Evolutionary conservation across 2,113 vertebrate species (phyloP).

Genomic region (Pavo muticus): DNA sequence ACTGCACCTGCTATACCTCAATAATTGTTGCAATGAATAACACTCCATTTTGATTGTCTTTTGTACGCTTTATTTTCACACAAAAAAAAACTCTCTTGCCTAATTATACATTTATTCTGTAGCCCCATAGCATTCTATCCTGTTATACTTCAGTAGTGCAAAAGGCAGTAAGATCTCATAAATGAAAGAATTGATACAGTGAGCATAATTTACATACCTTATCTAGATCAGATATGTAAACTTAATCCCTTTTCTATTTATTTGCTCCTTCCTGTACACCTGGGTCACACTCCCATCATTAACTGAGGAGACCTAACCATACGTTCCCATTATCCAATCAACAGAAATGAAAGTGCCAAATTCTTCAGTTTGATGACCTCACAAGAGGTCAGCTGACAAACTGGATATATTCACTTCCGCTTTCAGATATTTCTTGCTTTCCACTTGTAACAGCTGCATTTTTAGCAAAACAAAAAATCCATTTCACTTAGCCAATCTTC

Average conservation of each 20-base stretch:
- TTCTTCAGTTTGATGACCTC: conserved; percentile 13
- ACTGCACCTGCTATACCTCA: not conserved
- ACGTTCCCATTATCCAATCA: not conserved
- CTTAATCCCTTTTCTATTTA: not conserved
- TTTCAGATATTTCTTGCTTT: conserved; percentile 5
- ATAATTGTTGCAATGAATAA: not conserved
- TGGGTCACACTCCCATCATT: conserved; percentile 2
- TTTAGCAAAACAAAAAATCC: not conserved
- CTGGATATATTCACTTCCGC: not conserved
- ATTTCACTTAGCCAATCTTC: not conserved
- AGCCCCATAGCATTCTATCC: not conserved
- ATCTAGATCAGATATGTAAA: conserved; percentile 18
- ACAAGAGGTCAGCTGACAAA: not conserved
- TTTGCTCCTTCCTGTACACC: conserved; percentile 28
- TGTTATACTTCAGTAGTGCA: not conserved
- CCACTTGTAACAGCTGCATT: not conserved
- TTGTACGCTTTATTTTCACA: not conserved
- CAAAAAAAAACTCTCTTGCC: not conserved
- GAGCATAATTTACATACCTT: not conserved
- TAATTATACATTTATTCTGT: not conserved
- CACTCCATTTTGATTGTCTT: not conserved
- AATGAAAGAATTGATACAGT: not conserved
- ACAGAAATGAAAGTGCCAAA: conserved; percentile 23
- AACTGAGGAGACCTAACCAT: not conserved
- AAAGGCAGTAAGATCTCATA: not conserved